Conservation (phyloP, 2,113 vertebrate genomes). For the Ivindomyrus marchei region DNA sequence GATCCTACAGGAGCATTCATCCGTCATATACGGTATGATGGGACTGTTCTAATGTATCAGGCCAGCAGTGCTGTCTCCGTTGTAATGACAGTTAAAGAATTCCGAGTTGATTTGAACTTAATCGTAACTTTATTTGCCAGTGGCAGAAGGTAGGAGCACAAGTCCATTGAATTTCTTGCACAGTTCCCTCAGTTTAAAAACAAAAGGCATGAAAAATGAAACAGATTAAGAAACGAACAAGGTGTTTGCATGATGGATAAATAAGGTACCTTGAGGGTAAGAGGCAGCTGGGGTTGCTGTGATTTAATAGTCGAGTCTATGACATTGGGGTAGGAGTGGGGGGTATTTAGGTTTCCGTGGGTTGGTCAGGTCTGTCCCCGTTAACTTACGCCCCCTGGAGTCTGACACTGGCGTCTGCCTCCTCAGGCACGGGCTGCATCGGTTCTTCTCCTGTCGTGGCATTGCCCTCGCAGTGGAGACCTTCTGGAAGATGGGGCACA, state of each 20-base stretch:
- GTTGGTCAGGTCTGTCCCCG: not conserved
- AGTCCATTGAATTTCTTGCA: not conserved
- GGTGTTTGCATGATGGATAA: not conserved
- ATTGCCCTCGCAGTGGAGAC: slow-evolving; percentile 91
- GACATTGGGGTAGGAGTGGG: not conserved
- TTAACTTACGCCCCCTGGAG: not conserved
- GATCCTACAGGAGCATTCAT: not conserved
- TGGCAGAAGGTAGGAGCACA: not conserved
- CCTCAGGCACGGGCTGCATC: slow-evolving; percentile 80
- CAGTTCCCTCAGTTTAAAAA: not conserved
- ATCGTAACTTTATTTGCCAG: not conserved
- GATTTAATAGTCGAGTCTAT: not conserved
- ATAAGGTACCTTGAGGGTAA: not conserved
- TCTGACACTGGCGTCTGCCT: not conserved
- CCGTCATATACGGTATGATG: not conserved
- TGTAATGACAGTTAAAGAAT: not conserved
- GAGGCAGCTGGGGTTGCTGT: not conserved
- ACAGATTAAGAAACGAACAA: not conserved
- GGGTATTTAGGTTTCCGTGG: not conserved
- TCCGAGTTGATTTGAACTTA: not conserved
- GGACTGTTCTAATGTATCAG: not conserved
- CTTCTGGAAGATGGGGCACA: slow-evolving; percentile 89
- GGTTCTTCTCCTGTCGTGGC: slow-evolving; percentile 90
- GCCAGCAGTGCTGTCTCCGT: not conserved
- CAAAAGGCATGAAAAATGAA: not conserved